Conservation (phyloP, 2,113 vertebrate species). For the Tragelaphus imberbis region DNA sequence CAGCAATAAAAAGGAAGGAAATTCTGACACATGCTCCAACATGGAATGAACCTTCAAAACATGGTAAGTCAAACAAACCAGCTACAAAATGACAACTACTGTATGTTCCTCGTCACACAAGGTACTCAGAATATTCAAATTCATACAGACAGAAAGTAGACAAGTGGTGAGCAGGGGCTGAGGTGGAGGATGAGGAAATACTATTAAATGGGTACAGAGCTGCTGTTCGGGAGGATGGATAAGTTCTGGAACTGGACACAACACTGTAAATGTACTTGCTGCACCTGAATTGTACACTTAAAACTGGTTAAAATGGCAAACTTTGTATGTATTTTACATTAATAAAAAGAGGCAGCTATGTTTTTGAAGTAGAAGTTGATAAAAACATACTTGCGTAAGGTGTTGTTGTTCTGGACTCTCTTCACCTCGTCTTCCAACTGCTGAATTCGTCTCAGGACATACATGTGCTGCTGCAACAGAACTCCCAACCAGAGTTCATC, state of each 20-base stretch:
- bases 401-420: slow-evolving; percentile 97
- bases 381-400: slow-evolving; percentile 91
- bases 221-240: neutral
- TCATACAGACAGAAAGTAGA: neutral
- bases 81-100: neutral
- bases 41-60: neutral
- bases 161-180: neutral
- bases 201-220: neutral
- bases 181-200: neutral
- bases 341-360: neutral
- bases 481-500: slow-evolving; percentile 98
- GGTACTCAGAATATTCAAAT: neutral
- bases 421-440: slow-evolving; percentile 98
- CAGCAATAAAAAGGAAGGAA: neutral
- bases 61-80: neutral
- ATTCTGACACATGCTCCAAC: neutral
- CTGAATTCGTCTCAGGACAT: slow-evolving; percentile 92
- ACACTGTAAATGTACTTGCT: neutral
- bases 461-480: slow-evolving; percentile 97
- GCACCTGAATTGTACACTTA: neutral
- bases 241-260: neutral
- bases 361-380: neutral
- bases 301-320: neutral
- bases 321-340: neutral
- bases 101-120: neutral